phyloP scores from a whole-genome alignment of 2,797 vertebrate species.

The Scolopax rusticola region DNA sequence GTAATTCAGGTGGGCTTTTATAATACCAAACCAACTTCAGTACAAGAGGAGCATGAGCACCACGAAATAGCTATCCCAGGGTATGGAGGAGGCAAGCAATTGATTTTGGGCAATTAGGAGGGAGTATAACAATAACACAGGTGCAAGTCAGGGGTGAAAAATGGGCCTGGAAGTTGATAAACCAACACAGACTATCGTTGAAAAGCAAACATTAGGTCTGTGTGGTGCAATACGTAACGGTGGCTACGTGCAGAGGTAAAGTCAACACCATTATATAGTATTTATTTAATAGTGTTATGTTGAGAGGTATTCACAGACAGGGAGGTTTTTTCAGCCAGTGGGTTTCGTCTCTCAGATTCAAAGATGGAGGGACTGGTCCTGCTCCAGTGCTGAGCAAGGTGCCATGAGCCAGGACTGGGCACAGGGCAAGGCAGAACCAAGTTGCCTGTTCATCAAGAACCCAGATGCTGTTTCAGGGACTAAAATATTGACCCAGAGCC shows the following conservation, averaged over 20 bases:
- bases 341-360: background rate
- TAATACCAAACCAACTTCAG: background rate
- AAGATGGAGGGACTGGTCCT: background rate
- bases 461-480: background rate
- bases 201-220: constrained; percentile 13
- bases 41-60: background rate
- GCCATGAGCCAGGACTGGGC: accelerated
- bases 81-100: background rate
- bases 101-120: background rate
- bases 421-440: background rate
- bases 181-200: background rate
- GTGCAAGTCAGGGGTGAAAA: background rate
- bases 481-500: background rate
- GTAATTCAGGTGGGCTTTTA: background rate
- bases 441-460: background rate
- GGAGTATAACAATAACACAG: background rate
- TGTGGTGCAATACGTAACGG: background rate
- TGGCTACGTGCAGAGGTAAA: constrained; percentile 14
- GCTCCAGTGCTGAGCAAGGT: background rate
- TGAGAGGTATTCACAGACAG: background rate
- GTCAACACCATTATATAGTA: background rate
- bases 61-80: background rate
- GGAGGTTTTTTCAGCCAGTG: background rate
- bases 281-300: background rate
- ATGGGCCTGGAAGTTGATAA: background rate